Percentiles rank a stretch among this genome's conserved stretches.
These are phyloP conservation scores for Orthonevra nobilis DNA, from an alignment of 2,888 invertebrate genomes.

Conservation along the genomic window DNA sequence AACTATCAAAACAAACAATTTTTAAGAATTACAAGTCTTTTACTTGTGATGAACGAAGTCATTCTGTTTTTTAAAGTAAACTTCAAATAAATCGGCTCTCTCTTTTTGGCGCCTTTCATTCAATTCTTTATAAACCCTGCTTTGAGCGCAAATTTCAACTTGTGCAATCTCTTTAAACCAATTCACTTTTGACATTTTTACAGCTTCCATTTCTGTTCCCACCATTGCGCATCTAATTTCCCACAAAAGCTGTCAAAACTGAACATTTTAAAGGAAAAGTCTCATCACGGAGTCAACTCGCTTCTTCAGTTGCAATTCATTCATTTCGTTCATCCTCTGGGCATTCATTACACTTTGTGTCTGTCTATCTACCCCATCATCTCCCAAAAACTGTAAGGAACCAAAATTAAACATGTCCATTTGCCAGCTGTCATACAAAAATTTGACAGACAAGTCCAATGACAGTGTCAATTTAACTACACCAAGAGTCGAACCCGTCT, in stretches of 20 bases:
- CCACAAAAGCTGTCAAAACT: constrained; percentile 42
- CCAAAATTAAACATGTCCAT: constrained; percentile 65
- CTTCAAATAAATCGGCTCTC: no score
- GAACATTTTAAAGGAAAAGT: constrained; percentile 31
- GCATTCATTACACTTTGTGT: constrained; percentile 68
- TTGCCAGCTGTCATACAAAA: constrained; percentile 67
- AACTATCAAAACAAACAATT: no score
- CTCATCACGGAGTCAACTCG: constrained; percentile 58
- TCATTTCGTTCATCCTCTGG: constrained; percentile 51
- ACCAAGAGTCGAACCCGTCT: neutral
- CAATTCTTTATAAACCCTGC: no score
- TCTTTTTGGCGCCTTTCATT: no score
- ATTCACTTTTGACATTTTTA: constrained; percentile 10
- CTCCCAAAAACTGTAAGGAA: neutral
- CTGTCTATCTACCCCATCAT: constrained; percentile 53
- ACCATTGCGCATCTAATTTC: constrained; percentile 56
- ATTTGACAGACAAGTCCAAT: constrained; percentile 70
- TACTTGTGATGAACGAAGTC: no score
- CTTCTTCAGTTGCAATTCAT: constrained; percentile 36
- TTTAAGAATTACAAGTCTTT: no score
- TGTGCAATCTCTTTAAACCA: neutral
- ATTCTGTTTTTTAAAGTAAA: no score
- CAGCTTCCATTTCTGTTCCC: constrained; percentile 27
- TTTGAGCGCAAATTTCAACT: no score
- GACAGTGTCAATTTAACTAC: constrained; percentile 60